Conservation (phyloP, 2,888 invertebrate species). For the Stomorhina lunata region DNA sequence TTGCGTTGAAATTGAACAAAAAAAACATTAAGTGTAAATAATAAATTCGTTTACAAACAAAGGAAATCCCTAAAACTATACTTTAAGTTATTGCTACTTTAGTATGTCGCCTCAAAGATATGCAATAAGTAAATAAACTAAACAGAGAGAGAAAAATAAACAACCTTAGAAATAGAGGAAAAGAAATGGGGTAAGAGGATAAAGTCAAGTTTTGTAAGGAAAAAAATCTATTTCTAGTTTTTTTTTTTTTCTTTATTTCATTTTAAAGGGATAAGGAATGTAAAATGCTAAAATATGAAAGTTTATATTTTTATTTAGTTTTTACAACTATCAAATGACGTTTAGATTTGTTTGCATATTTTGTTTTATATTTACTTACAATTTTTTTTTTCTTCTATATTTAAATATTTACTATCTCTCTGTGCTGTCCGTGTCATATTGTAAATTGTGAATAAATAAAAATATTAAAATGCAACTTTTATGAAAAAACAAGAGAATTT, state of each 20-base stretch:
- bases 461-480: neutral
- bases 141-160: neutral
- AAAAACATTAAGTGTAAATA: neutral
- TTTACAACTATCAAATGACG: conserved; percentile 39
- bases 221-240: too few relatives aligned
- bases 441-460: conserved; percentile 56
- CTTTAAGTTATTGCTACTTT: neutral
- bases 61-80: conserved; percentile 37
- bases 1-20: neutral
- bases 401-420: conserved; percentile 54
- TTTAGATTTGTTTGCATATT: conserved; percentile 14
- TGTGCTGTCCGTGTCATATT: conserved; percentile 59
- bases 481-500: neutral
- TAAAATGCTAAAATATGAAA: conserved; percentile 21
- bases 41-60: neutral
- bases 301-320: conserved; percentile 32
- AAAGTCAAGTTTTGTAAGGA: too few relatives aligned
- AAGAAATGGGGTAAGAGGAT: neutral
- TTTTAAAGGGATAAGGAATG: neutral
- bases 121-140: neutral
- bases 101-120: conserved; percentile 1
- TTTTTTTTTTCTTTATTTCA: too few relatives aligned
- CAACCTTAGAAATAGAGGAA: neutral
- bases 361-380: neutral
- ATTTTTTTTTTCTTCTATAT: neutral